Evolutionary conservation across 2,888 invertebrate genomes (phyloP), one percentile per base, ranked within the genome.

Genomic region (Galerucella calmariensis): DNA sequence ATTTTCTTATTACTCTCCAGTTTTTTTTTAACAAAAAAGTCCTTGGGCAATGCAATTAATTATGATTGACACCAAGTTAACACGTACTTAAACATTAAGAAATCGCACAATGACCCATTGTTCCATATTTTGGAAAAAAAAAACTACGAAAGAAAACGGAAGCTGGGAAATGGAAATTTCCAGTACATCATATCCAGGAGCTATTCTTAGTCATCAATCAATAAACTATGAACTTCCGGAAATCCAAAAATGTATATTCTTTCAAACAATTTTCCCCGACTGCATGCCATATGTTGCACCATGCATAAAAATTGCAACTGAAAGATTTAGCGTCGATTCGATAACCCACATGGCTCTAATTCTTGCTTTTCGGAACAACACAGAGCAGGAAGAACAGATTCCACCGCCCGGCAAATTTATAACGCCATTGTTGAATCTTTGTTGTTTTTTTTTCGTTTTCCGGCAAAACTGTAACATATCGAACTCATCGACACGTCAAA

Each of bases 401-500:
- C 62, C 62, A 63, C 35, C 69, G 62, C 59, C 27, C 27, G 63
- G 65, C 20, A 51, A 67, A 67, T 59, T 61, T 66, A 67, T 68
- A 68, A 68, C 62, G 73, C 35, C 56, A 62, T 61, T 67, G 63
- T 69, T 69, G 69, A 46, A 69, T 73, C 69, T 69, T 69, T 73
- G 65, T 62, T 68, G 56, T 74, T 69, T 74, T 56, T 51, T 46
- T 66, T 67, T 67, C 61, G 69, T 69, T 74, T 74, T 70, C 67
- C 73, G 65, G 65, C 46, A 27, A 62, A 62, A 73, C 68, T 73
- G 65, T 73, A 74, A 67, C 74, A 74, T 72, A 73, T 73, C 74
- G 71, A 75, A 78, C 66, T 69, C 81, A 79, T 78, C 78, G 79
- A 77, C 75, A 78, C 77, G 78, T 80, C 74, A 76, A 79, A 80